Evolutionary conservation across 2,797 vertebrate genomes (phyloP).

Genomic region (Glyptemys insculpta): DNA sequence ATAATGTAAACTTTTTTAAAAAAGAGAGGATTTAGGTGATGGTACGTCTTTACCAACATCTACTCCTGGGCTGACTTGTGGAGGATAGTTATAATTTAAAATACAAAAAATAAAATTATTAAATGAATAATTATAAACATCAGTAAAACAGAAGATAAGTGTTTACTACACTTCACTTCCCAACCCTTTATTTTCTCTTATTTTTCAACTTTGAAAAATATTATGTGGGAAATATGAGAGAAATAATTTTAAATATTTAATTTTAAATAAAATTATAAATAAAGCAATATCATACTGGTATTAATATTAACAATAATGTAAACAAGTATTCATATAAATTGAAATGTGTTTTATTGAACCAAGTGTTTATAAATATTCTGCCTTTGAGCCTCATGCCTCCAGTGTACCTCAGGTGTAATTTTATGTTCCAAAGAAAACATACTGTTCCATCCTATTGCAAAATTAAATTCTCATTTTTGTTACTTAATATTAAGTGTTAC

Average conservation of each 20-base stretch:
- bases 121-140: not conserved
- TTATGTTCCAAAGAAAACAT: not conserved
- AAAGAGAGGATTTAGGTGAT: not conserved
- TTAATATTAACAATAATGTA: not conserved
- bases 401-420: not conserved
- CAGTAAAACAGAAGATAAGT: not conserved
- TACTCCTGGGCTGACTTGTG: not conserved
- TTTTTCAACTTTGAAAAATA: not conserved
- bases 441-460: not conserved
- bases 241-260: not conserved
- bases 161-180: not conserved
- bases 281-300: not conserved
- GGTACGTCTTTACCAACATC: not conserved
- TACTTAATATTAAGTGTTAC: not conserved
- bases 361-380: not conserved
- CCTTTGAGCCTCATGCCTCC: not conserved
- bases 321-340: not conserved
- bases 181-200: not conserved
- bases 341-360: not conserved
- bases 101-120: not conserved
- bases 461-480: not conserved
- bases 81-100: accelerated
- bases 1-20: not conserved
- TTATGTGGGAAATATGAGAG: not conserved
- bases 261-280: not conserved